A percentile compares a stretch with the other conserved stretches of the same genome.
These are phyloP conservation scores for Capitella teleta DNA, from an alignment of 1,140 invertebrate genomes.

Conservation along the genomic window DNA sequence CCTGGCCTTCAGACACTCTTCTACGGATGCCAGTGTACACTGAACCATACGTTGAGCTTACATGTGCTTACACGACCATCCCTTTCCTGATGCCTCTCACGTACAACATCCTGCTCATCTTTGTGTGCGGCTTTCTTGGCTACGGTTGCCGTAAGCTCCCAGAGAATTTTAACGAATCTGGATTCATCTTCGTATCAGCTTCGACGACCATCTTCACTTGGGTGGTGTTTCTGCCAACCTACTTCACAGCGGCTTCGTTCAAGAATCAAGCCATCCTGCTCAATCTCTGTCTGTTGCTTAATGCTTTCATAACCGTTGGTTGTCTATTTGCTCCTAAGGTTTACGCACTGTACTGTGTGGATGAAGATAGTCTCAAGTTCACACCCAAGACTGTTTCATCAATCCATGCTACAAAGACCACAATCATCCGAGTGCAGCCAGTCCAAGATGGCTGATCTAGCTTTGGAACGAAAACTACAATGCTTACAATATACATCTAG, in stretches of 20 bases:
- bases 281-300: constrained; percentile 18
- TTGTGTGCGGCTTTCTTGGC: constrained; percentile 81
- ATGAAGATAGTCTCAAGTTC: no score
- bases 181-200: constrained; percentile 27
- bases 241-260: constrained; percentile 18
- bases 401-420: no score
- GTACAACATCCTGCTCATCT: constrained; percentile 75
- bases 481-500: no score
- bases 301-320: constrained; percentile 18
- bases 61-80: constrained; percentile 12
- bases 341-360: constrained; percentile 46
- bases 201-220: constrained; percentile 25
- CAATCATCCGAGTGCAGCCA: no score
- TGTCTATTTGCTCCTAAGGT: constrained; percentile 25
- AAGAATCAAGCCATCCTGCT: constrained; percentile 16
- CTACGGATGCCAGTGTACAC: constrained; percentile 1
- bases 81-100: constrained; percentile 45
- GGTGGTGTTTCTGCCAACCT: constrained; percentile 25
- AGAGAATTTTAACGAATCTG: constrained; percentile 31
- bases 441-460: no score
- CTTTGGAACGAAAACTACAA: no score
- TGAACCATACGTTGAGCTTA: constrained; percentile 14
- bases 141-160: no score
- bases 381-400: no score
- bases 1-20: no score